Base-by-base conservation (phyloP, 2,797 vertebrate species). In the Coendou prehensilis region DNA sequence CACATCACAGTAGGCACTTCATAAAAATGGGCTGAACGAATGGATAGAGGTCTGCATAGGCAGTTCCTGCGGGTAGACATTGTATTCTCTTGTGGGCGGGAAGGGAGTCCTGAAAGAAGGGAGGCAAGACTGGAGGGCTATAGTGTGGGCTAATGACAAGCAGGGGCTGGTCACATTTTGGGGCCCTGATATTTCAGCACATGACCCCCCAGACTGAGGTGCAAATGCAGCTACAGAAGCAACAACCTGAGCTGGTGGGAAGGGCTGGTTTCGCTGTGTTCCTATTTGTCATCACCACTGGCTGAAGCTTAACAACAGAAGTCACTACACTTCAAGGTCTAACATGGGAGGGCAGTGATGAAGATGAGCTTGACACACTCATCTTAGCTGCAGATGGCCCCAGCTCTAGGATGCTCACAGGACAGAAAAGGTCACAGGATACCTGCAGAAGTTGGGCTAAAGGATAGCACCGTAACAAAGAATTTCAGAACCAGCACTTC, bases 381-480 rank as follows among this genome's bases (percentile, higher is more conserved):
- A 50, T 67, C 47, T 89, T 52, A 14, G 75, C 0, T 0, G 56
- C 61, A 89, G 87, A 67, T 13, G 87, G 69, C 5, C 57, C 50
- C 11, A 64, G 87, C 85, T 33, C 69, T 56, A 37, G 23, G 47
- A n/a, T 13, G 11, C 0, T 2, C 4, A 67, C 15, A 71, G 87
- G 47, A 61, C 33, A 50, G 69, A 87, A 80, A 87, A 82, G 33
- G 56, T 50, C 82, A 57, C 14, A 79, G 41, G 76, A 90, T 71
- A 78, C n/a, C 45, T 82, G 52, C 7, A 54, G 78, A 93, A 76
- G 37, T 47, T 87, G 79, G 52, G 93, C 33, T 61, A 80, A 93
- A 45, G 41, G 80, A 78, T 0, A 22, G 59, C 18, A 83, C 0
- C 20, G 23, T 11, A 82, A 91, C 75, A 88, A 45, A 67, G 80